A percentile compares a stretch with the other conserved stretches of the same genome.
These are phyloP conservation scores for Clinocottus analis DNA, from an alignment of 2,113 vertebrate genomes.

Conservation along the genomic window DNA sequence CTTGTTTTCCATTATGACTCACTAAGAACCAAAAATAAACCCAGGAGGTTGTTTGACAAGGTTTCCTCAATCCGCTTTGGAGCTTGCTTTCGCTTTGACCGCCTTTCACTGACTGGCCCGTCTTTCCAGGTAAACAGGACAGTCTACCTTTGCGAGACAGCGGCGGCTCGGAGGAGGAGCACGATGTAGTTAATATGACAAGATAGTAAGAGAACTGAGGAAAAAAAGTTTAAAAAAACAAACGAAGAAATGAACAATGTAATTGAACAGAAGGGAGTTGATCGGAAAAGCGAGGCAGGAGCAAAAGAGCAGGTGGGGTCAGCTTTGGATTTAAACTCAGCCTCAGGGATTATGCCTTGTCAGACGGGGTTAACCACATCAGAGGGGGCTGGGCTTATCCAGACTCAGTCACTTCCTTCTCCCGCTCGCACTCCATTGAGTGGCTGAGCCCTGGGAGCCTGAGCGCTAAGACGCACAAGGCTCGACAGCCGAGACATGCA, in stretches of 20 bases:
- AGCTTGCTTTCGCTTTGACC: slow-evolving; percentile 8
- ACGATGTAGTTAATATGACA: background rate
- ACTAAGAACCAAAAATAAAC: slow-evolving; percentile 46
- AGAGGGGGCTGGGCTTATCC: slow-evolving; percentile 43
- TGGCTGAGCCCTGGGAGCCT: slow-evolving; percentile 20
- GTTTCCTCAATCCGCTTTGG: slow-evolving; percentile 31
- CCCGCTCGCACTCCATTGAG: slow-evolving; percentile 45
- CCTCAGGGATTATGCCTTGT: slow-evolving; percentile 70
- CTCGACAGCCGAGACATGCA: slow-evolving; percentile 3
- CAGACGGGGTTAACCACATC: slow-evolving; percentile 57
- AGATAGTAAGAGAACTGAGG: background rate
- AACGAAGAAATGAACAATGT: background rate
- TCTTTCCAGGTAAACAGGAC: slow-evolving; percentile 27
- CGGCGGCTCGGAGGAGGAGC: background rate
- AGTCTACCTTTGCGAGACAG: background rate
- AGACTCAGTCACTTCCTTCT: slow-evolving; percentile 56
- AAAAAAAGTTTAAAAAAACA: background rate
- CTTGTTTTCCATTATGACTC: slow-evolving; percentile 28
- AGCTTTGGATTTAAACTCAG: slow-evolving; percentile 68
- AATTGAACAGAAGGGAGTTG: background rate
- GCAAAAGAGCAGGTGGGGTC: slow-evolving; percentile 65
- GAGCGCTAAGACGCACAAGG: slow-evolving; percentile 3
- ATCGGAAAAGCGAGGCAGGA: background rate
- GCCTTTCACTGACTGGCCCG: slow-evolving; percentile 1
- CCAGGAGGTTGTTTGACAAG: slow-evolving; percentile 12